A percentile compares a stretch with the other conserved stretches of the same genome.
phyloP scores from a whole-genome alignment of 2,797 vertebrate species.

The Cetoscarus ocellatus region DNA sequence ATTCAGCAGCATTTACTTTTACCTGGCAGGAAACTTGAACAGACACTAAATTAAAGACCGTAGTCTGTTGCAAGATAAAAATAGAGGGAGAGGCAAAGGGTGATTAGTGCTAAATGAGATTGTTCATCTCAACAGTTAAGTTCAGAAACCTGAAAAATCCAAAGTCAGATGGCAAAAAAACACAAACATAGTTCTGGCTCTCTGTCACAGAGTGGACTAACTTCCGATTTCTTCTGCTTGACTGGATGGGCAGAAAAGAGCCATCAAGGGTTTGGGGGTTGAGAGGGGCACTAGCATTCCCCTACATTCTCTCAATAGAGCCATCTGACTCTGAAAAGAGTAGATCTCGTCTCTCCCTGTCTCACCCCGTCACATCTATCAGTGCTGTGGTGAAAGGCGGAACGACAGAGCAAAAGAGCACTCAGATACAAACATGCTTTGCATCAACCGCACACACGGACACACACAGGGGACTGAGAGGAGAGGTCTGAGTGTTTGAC shows the following conservation, averaged over 20 bases:
- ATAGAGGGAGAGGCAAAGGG: no score
- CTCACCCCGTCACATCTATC: slow-evolving; percentile 62
- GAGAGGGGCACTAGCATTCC: slow-evolving; percentile 33
- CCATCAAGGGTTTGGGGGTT: slow-evolving; percentile 2
- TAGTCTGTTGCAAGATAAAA: no score
- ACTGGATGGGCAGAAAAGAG: slow-evolving; percentile 58
- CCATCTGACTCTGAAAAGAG: slow-evolving; percentile 59
- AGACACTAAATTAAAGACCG: no score
- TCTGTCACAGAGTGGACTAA: slow-evolving; percentile 52
- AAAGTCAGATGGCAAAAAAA: slow-evolving; percentile 33
- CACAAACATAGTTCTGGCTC: slow-evolving; percentile 28
- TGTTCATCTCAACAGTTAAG: no score
- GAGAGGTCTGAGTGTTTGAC: slow-evolving; percentile 42
- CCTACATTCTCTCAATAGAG: slow-evolving; percentile 58
- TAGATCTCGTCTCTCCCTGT: slow-evolving; percentile 52
- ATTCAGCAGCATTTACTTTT: no score
- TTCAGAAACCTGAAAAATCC: slow-evolving; percentile 39
- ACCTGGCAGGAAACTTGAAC: no score
- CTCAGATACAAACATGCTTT: slow-evolving; percentile 14
- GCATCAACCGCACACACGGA: slow-evolving; percentile 10
- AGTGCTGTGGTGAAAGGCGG: slow-evolving; percentile 52
- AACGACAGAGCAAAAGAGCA: slow-evolving; percentile 48
- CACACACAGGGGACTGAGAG: slow-evolving; percentile 29
- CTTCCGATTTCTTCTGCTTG: slow-evolving; percentile 71
- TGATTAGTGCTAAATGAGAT: no score